Percentiles rank a stretch among this genome's conserved stretches.
Evolutionary conservation across 2,888 invertebrate genomes (phyloP).

Genomic region (Heliconius erato): DNA sequence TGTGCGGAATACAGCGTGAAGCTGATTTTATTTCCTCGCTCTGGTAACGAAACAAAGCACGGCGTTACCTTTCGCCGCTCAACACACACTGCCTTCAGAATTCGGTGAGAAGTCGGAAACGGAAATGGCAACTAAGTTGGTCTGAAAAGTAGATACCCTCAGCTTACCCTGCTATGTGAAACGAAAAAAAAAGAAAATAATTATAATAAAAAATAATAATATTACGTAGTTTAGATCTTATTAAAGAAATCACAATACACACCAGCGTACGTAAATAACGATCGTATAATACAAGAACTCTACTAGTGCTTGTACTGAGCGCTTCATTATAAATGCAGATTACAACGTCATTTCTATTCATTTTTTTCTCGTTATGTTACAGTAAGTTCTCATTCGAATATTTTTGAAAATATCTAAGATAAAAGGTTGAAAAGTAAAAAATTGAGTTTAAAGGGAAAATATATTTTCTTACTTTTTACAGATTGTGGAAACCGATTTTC

Average conservation of each 20-base stretch:
- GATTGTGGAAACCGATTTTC: not conserved
- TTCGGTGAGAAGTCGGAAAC: too few species aligned
- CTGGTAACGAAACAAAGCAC: too few species aligned
- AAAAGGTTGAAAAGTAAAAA: not conserved
- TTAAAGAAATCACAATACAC: constrained; percentile 1
- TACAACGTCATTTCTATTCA: not conserved
- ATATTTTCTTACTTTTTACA: not conserved
- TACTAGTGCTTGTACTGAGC: not conserved
- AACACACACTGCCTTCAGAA: too few species aligned
- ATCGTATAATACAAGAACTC: constrained; percentile 12
- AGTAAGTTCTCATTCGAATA: not conserved
- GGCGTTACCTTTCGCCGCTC: too few species aligned
- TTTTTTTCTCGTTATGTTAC: constrained; percentile 12
- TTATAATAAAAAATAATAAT: too few species aligned
- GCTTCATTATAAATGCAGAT: constrained; percentile 29
- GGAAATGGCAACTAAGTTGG: too few species aligned
- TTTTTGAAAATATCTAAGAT: not conserved
- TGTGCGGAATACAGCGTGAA: too few species aligned
- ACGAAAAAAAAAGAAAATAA: too few species aligned
- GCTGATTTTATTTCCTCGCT: too few species aligned
- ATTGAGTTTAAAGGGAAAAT: not conserved
- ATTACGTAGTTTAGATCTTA: too few species aligned
- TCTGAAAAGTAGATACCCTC: too few species aligned
- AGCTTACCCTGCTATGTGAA: too few species aligned
- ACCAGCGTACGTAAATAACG: constrained; percentile 15